Evolutionary conservation across 2,888 invertebrate species (phyloP).

Genomic region (Sussaba pulchella): DNA sequence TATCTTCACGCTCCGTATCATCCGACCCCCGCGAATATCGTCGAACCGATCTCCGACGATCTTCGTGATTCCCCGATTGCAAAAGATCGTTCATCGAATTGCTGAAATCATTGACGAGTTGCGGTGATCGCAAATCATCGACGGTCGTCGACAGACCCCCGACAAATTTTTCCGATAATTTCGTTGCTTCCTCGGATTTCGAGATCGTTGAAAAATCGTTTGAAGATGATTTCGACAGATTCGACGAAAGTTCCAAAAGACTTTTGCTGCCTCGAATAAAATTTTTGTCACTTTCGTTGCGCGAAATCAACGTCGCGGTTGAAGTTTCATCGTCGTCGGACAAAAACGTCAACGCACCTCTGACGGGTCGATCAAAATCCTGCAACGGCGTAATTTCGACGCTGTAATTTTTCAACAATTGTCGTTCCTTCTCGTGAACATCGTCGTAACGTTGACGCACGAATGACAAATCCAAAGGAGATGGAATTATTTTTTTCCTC

Average conservation of each 20-base stretch:
- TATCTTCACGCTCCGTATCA: conserved; percentile 13
- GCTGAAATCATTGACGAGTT: conserved; percentile 77
- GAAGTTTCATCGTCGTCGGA: conserved; percentile 4
- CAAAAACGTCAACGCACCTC: conserved; percentile 60
- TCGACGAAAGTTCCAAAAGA: conserved; percentile 69
- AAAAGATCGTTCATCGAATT: conserved; percentile 73
- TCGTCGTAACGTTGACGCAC: conserved; percentile 70
- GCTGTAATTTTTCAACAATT: conserved; percentile 71
- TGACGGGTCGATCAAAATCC: conserved; percentile 70
- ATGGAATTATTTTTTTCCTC: conserved; percentile 64
- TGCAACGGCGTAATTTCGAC: conserved; percentile 72
- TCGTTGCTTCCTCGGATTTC: conserved; percentile 17
- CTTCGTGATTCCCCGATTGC: conserved; percentile 31
- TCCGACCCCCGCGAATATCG: background rate
- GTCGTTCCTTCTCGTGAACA: conserved; percentile 70
- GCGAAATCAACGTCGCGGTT: conserved; percentile 12
- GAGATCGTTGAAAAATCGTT: conserved; percentile 4
- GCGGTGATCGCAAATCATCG: conserved; percentile 77
- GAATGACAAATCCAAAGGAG: conserved; percentile 72
- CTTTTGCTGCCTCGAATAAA: conserved; percentile 69
- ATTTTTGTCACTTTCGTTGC: conserved; percentile 35
- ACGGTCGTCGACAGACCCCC: conserved; percentile 47
- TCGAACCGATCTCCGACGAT: conserved; percentile 45
- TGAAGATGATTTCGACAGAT: conserved; percentile 47
- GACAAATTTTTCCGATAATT: background rate